These are phyloP conservation scores for Odontamblyopus lacepedii DNA, from an alignment of 2,797 vertebrate genomes.

Conservation along the genomic window DNA sequence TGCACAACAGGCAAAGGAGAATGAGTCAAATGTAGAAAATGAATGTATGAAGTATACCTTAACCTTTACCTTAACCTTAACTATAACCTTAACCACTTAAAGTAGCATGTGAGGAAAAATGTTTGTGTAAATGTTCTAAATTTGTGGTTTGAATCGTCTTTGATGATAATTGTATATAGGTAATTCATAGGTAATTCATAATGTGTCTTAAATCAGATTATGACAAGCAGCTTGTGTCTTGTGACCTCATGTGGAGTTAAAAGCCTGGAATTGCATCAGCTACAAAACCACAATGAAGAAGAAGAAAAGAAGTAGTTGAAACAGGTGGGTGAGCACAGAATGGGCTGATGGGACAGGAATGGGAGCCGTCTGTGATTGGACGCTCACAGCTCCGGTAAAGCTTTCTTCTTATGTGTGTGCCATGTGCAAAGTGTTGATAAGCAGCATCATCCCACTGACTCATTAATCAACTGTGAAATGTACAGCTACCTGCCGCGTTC, in stretches of 20 bases:
- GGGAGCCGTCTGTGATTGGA: constrained; percentile 70
- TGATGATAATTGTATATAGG: neutral
- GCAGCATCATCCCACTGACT: constrained; percentile 79
- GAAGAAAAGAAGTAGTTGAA: constrained; percentile 48
- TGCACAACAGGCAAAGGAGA: constrained; percentile 42
- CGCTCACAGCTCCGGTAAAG: constrained; percentile 60
- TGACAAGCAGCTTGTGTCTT: constrained; percentile 10
- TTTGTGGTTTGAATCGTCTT: neutral
- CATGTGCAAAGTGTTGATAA: constrained; percentile 79
- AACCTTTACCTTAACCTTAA: neutral
- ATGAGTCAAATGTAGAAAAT: neutral
- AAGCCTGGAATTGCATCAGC: constrained; percentile 53
- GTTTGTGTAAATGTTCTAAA: neutral
- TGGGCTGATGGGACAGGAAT: constrained; percentile 68
- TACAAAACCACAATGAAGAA: constrained; percentile 32
- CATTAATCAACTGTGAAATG: constrained; percentile 81
- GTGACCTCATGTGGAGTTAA: constrained; percentile 13
- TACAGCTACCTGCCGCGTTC: constrained; percentile 76
- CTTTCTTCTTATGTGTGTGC: constrained; percentile 71
- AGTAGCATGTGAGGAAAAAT: too few relatives aligned
- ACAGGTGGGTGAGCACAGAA: constrained; percentile 70
- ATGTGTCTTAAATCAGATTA: neutral
- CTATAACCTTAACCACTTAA: too few relatives aligned
- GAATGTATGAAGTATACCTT: neutral
- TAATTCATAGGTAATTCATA: neutral